Base-by-base conservation (phyloP, 2,113 vertebrate genomes). In the Polyodon spathula region DNA sequence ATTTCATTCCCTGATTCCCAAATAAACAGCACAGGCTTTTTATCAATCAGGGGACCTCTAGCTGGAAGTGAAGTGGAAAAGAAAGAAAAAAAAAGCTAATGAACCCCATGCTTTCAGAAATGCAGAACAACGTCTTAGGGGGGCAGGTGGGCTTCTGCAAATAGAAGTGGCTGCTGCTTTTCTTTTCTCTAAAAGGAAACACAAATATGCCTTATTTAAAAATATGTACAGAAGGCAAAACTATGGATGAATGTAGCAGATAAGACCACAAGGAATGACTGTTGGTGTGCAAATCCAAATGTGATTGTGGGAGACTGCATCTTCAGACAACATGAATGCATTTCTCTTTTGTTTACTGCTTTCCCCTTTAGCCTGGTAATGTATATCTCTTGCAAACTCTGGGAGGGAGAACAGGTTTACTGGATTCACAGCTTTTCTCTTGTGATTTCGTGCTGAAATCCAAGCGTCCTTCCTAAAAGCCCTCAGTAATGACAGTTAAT, bases 1-100 rank as follows among this genome's bases (percentile, higher is more conserved):
- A 84, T 87, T 86, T 85, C 80, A 85, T 84, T 81, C 74, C 62
- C 62, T 46, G 73, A 78, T 84, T 80, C 81, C 81, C 81, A 87
- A 87, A 84, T 87, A 87, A 84, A 82, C 75, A 81, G 62, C 76
- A 70, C 79, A 65, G 60, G 63, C 68, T 56, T 63, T 70, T 72
- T 63, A 73, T 82, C 84, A 76, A 80, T 80, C 79, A 72, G 67
- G 65, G 68, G 75, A 73, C 66, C 44, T 71, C 68, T 62, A 54
- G 74, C 61, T 68, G 70, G 71, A 68, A 72, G 72, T 72, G 67
- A 81, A 75, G 65, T 66, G 73, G 78, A 83, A 80, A 27, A 27
- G 27, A 27, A 27, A 27, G 27, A 27, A 27, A 27, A 71, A 66
- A 61, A 58, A 79, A 74, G 75, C 75, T 83, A 83, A 86, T 84